Conservation (phyloP, 92 coral and sea anemone species). For the Porites lobata region DNA sequence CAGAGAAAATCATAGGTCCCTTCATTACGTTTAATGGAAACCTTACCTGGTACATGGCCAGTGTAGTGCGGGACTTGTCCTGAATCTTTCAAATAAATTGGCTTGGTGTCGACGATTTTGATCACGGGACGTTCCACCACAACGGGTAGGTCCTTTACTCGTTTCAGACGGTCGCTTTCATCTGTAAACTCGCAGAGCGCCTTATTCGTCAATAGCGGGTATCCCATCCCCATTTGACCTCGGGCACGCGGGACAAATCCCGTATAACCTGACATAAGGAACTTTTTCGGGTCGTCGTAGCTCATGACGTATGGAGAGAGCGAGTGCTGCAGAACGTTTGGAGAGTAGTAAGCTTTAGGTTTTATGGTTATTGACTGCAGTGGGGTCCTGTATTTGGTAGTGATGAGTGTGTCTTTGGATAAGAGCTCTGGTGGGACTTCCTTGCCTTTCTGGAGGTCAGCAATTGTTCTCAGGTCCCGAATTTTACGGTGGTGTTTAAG, state of each 20-base stretch:
- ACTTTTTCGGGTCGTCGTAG: constrained; percentile 91
- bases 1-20: too few species aligned
- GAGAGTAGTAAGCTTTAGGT: constrained; percentile 85
- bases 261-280: constrained; percentile 97
- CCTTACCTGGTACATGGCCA: constrained; percentile 98
- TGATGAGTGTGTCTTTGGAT: constrained; percentile 73
- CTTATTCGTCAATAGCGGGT: constrained; percentile 89
- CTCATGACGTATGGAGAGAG: constrained; percentile 89
- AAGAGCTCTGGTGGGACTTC: constrained; percentile 74
- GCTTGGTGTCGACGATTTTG: constrained; percentile 83
- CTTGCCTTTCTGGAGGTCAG: constrained; percentile 86
- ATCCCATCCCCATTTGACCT: constrained; percentile 92
- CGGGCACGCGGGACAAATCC: constrained; percentile 98
- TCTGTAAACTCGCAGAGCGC: constrained; percentile 91
- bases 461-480: constrained; percentile 86
- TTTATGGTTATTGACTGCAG: constrained; percentile 70
- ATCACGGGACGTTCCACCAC: constrained; percentile 77
- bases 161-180: constrained; percentile 81
- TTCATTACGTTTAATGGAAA: too few species aligned
- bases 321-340: constrained; percentile 88
- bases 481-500: constrained; percentile 72
- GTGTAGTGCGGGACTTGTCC: constrained; percentile 99
- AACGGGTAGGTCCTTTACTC: constrained; percentile 84
- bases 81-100: constrained; percentile 78
- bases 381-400: constrained; percentile 83